These are phyloP conservation scores for Salvelinus fontinalis DNA, from an alignment of 2,113 vertebrate species.

Conservation along the genomic window DNA sequence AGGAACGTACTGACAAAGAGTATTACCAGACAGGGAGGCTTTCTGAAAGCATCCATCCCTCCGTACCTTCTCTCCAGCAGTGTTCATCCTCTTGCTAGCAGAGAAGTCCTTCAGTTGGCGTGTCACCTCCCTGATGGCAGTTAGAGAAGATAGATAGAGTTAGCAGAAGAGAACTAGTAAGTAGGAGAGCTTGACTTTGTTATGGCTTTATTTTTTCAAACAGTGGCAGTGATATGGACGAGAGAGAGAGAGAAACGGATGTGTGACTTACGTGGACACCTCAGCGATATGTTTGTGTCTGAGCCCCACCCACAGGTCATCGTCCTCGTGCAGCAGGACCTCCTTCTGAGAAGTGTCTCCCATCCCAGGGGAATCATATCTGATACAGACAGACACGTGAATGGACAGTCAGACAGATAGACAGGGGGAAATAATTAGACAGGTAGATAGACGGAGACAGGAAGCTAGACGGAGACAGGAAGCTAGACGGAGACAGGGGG, in stretches of 20 bases:
- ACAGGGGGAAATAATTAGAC: background rate
- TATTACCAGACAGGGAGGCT: background rate
- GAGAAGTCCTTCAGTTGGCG: conserved; percentile 98
- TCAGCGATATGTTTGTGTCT: conserved; percentile 98
- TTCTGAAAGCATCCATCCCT: background rate
- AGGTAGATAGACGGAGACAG: background rate
- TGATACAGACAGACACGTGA: conserved; percentile 47
- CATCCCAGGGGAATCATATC: conserved; percentile 95
- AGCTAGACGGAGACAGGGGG: background rate
- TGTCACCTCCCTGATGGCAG: conserved; percentile 86
- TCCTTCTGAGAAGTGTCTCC: conserved; percentile 92
- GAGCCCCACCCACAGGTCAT: conserved; percentile 94
- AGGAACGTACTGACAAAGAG: background rate
- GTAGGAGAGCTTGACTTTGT: background rate
- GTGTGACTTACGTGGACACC: conserved; percentile 94
- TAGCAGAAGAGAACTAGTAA: background rate
- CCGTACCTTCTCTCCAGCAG: conserved; percentile 95
- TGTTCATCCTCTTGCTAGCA: conserved; percentile 98
- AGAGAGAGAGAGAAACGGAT: background rate
- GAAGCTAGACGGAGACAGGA: background rate
- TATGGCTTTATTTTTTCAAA: too few relatives aligned
- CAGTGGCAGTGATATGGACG: too few relatives aligned
- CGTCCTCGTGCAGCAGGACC: conserved; percentile 94
- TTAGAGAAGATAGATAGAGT: background rate
- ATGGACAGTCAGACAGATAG: background rate